phyloP scores from a whole-genome alignment of 2,888 invertebrate species.

The Himalopsyche kuldschensis region DNA sequence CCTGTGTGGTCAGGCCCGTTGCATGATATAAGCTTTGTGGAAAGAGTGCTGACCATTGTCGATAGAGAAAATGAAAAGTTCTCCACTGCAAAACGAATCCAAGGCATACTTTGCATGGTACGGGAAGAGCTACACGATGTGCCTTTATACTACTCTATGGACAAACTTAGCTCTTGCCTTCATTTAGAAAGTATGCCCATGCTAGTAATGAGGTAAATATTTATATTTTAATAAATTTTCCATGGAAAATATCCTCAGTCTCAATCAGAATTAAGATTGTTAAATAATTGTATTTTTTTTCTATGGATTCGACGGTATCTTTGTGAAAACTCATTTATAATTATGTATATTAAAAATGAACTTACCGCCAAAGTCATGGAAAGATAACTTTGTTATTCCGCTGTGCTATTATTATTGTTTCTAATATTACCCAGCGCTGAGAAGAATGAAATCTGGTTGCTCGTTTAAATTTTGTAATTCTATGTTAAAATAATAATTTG shows the following conservation, averaged over 20 bases:
- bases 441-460: no score
- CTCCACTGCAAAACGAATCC: conserved; percentile 73
- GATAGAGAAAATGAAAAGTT: conserved; percentile 53
- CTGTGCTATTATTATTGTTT: no score
- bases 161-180: conserved; percentile 73
- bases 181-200: conserved; percentile 74
- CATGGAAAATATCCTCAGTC: background rate
- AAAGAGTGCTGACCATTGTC: conserved; percentile 61
- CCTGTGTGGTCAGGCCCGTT: conserved; percentile 92
- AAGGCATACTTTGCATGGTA: conserved; percentile 80
- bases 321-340: no score
- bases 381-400: no score
- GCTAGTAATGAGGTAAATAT: conserved; percentile 64
- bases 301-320: no score
- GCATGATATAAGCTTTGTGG: conserved; percentile 78
- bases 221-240: background rate
- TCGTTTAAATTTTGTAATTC: no score
- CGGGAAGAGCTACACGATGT: conserved; percentile 79
- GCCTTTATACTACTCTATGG: conserved; percentile 86
- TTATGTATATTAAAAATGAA: no score
- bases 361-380: no score
- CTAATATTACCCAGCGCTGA: no score
- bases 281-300: no score
- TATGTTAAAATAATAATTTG: no score
- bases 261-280: background rate